Percentiles rank a stretch among this genome's conserved stretches.
Evolutionary conservation across 2,888 invertebrate species (phyloP).

Genomic region (Tenthredo mesomela): DNA sequence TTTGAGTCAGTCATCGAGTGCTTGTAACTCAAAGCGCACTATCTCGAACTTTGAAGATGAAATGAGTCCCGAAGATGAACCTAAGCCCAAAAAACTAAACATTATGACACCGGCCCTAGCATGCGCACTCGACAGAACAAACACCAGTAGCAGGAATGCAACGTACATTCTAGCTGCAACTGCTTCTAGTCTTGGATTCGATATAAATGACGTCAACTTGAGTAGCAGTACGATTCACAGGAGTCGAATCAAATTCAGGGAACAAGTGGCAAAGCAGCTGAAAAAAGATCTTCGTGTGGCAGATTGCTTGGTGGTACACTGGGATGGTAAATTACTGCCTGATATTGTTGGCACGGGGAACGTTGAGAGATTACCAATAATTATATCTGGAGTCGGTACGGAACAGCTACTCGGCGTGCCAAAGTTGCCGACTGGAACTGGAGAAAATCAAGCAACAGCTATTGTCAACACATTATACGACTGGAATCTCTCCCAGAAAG

Average conservation of each 20-base stretch:
- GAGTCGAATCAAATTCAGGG: conserved; percentile 35
- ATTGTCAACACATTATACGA: neutral
- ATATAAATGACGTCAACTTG: conserved; percentile 42
- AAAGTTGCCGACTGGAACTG: neutral
- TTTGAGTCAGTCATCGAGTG: neutral
- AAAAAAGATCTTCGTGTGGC: conserved; percentile 42
- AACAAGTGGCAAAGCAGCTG: conserved; percentile 47
- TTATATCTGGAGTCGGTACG: neutral
- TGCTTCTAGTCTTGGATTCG: conserved; percentile 38
- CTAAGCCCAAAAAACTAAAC: conserved; percentile 9
- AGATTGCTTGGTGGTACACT: neutral
- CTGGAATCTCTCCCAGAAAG: neutral
- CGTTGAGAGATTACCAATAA: neutral
- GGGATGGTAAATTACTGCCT: conserved; percentile 35
- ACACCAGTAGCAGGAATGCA: conserved; percentile 52
- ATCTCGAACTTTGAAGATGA: conserved; percentile 47
- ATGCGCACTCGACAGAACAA: conserved; percentile 43
- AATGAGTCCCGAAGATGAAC: neutral
- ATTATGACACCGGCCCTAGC: conserved; percentile 47
- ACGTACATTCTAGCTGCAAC: conserved; percentile 54
- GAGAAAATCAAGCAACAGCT: neutral
- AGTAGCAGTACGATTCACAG: conserved; percentile 45
- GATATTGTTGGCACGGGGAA: neutral
- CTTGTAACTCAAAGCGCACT: neutral
- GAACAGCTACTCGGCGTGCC: neutral